Evolutionary conservation across 2,888 invertebrate species (phyloP), one percentile per base, ranked within the genome.

Genomic region (Rhorus exstirpatorius): DNA sequence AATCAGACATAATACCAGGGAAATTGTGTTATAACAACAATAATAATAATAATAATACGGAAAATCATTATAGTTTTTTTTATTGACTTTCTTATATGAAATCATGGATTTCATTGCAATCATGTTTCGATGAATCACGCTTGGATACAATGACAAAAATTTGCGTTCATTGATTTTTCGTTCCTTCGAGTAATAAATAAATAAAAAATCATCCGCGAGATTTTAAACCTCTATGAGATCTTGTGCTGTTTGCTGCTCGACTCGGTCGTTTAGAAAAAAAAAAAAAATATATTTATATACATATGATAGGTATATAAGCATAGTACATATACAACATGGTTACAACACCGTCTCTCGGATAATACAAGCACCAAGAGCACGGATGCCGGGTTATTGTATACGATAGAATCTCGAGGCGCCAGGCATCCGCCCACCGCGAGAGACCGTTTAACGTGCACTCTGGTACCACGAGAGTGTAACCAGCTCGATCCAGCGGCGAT

Each of bases 391-490:
- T 49, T 63, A 49, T 49, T 63, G 63, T 46, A 58, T 82, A 84
- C 84, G 87, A 87, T 87, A 87, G 85, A 87, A 87, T 87, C 87
- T 86, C 85, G 83, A 83, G 87, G 86, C 86, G 87, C 87, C 87
- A 85, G 84, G 85, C 84, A 86, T 86, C 87, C 87, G 86, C 87
- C 87, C 85, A 87, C 85, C 78, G 83, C n/a, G 6, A 58, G 80
- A 81, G 79, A 72, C 78, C 81, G 82, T 84, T 85, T 84, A 83
- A 77, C 65, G 76, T 74, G 65, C 75, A 74, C 83, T 75, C 75
- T 80, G 80, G 84, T n/a, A 80, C 80, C 80, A 75, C 61, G 79
- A 74, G 78, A 79, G 79, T 84, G 82, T 83, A 86, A 86, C 84
- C 85, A 78, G 81, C 81, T 71, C 80, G 77, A 76, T 82, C 83